These are phyloP conservation scores for Margaritifera margaritifera DNA, from an alignment of 2,888 invertebrate species.

Conservation along the genomic window DNA sequence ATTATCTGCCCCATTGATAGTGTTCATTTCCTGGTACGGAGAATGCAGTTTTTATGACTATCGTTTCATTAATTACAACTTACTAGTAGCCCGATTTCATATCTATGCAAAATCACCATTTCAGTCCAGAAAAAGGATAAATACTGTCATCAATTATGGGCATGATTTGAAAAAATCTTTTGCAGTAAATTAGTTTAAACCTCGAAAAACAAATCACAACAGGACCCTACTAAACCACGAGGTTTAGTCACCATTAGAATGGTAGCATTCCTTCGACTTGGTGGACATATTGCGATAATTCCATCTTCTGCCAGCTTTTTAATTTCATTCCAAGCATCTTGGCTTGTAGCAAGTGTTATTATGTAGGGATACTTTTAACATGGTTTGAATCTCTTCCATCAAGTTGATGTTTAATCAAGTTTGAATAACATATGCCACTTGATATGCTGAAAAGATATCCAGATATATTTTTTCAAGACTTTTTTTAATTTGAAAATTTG, in stretches of 20 bases:
- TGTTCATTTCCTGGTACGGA: conserved; percentile 12
- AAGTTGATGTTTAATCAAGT: conserved; percentile 18
- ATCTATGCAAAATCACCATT: too few relatives aligned
- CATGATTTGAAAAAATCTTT: conserved; percentile 26
- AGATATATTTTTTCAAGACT: too few relatives aligned
- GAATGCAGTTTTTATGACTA: conserved; percentile 16
- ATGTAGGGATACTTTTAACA: conserved; percentile 24
- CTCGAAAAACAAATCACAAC: conserved; percentile 22
- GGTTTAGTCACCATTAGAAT: conserved; percentile 29
- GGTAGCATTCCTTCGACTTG: conserved; percentile 22
- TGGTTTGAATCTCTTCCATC: conserved; percentile 21
- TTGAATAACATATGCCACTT: conserved; percentile 16
- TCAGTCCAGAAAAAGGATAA: conserved; percentile 19
- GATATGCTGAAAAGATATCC: conserved; percentile 13
- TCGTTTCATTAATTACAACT: conserved; percentile 15
- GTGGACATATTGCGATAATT: conserved; percentile 14
- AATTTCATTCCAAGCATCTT: conserved; percentile 25
- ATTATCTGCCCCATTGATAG: conserved; percentile 19
- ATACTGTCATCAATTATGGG: conserved; percentile 32
- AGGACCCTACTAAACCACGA: conserved; percentile 18
- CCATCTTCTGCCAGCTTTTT: conserved; percentile 17
- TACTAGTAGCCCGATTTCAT: conserved; percentile 31
- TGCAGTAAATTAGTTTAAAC: conserved; percentile 15
- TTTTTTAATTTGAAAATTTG: conserved; percentile 8
- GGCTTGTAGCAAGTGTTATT: conserved; percentile 22